These are phyloP conservation scores for Actenoides hombroni DNA, from an alignment of 2,113 vertebrate genomes.

Conservation along the genomic window DNA sequence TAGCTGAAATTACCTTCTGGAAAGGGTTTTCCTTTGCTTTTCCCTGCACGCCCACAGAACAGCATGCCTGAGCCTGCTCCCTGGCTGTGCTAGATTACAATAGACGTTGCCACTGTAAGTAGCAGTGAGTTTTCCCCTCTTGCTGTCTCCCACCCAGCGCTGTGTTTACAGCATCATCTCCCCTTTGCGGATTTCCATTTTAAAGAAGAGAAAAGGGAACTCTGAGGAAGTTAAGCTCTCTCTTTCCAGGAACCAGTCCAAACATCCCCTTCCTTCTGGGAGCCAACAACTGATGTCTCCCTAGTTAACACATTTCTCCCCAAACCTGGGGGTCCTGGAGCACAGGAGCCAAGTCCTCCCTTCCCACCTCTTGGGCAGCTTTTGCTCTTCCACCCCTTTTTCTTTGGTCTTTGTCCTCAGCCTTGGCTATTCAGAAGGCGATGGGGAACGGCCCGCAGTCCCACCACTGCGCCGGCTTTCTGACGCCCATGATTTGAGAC, in stretches of 20 bases:
- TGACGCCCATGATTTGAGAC: not conserved
- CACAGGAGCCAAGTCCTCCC: fast-evolving
- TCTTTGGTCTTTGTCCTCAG: not conserved
- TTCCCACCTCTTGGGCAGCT: not conserved
- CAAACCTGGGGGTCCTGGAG: not conserved
- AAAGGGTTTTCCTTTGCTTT: not conserved
- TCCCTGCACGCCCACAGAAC: not conserved
- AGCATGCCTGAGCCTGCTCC: not conserved
- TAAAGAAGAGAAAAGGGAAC: not conserved
- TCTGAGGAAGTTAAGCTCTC: not conserved
- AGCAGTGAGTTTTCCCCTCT: not conserved
- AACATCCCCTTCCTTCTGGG: not conserved
- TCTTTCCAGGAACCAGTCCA: not conserved
- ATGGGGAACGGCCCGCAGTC: not conserved
- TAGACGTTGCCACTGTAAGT: not conserved
- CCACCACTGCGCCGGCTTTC: fast-evolving
- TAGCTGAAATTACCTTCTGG: not conserved
- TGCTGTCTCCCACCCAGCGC: not conserved
- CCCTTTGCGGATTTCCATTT: not conserved
- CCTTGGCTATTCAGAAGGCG: not conserved
- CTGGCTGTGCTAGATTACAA: not conserved
- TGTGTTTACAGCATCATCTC: not conserved
- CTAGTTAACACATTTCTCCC: not conserved
- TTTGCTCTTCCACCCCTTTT: not conserved
- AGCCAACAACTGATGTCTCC: not conserved